Evolutionary conservation across 2,888 invertebrate species (phyloP).

Genomic region (Cloeon dipterum): DNA sequence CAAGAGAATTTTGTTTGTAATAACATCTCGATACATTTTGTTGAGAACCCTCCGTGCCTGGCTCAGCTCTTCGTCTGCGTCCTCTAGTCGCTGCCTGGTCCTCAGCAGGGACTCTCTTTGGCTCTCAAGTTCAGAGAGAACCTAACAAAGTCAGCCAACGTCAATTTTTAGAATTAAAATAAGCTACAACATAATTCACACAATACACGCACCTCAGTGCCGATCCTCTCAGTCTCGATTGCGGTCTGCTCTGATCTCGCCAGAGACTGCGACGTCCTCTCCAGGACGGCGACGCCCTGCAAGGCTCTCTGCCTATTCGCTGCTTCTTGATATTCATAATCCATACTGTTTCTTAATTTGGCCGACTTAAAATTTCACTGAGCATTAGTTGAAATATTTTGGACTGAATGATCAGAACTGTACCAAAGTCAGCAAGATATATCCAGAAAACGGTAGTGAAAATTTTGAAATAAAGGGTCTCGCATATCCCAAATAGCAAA

Average conservation of each 20-base stretch:
- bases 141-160: no score
- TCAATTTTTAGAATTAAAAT: no score
- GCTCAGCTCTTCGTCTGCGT: slow-evolving; percentile 44
- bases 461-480: no score
- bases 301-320: slow-evolving; percentile 24
- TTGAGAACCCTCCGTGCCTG: slow-evolving; percentile 37
- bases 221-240: slow-evolving; percentile 57
- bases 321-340: background rate
- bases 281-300: slow-evolving; percentile 28
- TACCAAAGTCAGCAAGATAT: no score
- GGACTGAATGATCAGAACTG: no score
- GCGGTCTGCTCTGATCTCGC: slow-evolving; percentile 48
- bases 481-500: no score
- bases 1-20: slow-evolving; percentile 52
- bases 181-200: background rate
- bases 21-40: slow-evolving; percentile 38
- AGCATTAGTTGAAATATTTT: no score
- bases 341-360: no score
- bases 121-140: slow-evolving; percentile 46
- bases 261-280: slow-evolving; percentile 36
- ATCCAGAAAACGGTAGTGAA: no score
- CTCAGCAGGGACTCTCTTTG: slow-evolving; percentile 47
- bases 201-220: slow-evolving; percentile 35
- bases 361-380: no score
- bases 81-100: slow-evolving; percentile 32